Percentiles rank a stretch among this genome's conserved stretches.
Evolutionary conservation across 2,113 vertebrate genomes (phyloP).

Genomic region (Anser brachyrhynchus): DNA sequence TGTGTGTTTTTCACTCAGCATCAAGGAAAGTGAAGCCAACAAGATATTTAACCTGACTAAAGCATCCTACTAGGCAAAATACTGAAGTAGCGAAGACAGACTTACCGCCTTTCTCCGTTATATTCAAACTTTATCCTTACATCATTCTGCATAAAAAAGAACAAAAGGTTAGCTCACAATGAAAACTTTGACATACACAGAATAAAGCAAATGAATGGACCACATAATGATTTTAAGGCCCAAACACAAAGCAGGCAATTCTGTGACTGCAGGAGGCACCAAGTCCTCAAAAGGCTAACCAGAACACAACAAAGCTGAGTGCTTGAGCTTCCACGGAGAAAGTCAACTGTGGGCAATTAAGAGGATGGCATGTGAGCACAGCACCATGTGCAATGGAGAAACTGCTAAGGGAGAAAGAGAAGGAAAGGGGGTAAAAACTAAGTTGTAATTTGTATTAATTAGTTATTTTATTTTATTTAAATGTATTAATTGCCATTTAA

Average conservation of each 20-base stretch:
- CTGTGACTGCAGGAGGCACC: neutral
- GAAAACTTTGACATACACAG: neutral
- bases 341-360: neutral
- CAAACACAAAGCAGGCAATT: neutral
- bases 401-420: neutral
- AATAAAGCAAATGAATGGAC: neutral
- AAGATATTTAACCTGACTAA: neutral
- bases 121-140: constrained; percentile 97
- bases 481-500: neutral
- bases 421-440: neutral
- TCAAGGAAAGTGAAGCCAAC: neutral
- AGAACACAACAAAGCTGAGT: neutral
- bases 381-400: neutral
- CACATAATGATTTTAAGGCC: fast-evolving
- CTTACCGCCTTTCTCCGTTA: constrained; percentile 91
- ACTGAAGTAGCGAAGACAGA: neutral
- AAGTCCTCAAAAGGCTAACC: neutral
- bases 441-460: neutral
- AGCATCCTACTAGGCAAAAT: neutral
- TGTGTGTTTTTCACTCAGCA: neutral
- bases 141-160: constrained; percentile 82
- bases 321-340: neutral
- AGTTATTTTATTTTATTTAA: too few relatives aligned
- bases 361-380: neutral
- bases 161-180: constrained; percentile 35